Conservation (phyloP, 2,888 invertebrate species). For the Timema podura region DNA sequence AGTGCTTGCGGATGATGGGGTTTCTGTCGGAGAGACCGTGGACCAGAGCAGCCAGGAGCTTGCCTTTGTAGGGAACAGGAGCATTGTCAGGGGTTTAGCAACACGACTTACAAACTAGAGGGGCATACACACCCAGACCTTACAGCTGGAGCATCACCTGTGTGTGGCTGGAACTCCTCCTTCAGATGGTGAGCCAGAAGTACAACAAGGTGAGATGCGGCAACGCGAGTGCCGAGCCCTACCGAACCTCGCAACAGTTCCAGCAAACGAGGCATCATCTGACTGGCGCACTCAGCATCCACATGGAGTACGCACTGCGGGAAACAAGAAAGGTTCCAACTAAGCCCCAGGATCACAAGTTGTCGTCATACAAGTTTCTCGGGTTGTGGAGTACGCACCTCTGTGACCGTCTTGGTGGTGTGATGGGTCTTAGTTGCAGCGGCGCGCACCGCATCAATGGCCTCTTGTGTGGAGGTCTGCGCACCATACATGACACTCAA, state of each 20-base stretch:
- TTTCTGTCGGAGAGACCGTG: slow-evolving; percentile 82
- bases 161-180: slow-evolving; percentile 55
- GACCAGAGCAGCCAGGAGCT: slow-evolving; percentile 60
- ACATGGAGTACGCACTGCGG: slow-evolving; percentile 63
- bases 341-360: too few relatives aligned
- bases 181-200: slow-evolving; percentile 49
- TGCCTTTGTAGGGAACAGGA: slow-evolving; percentile 42
- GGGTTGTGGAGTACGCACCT: slow-evolving; percentile 50
- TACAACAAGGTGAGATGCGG: slow-evolving; percentile 73
- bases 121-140: neutral
- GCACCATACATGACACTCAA: slow-evolving; percentile 66
- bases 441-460: slow-evolving; percentile 74
- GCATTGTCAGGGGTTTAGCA: neutral
- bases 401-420: slow-evolving; percentile 81
- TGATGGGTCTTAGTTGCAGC: slow-evolving; percentile 79
- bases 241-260: slow-evolving; percentile 77
- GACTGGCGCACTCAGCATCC: slow-evolving; percentile 70
- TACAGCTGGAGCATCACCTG: slow-evolving; percentile 43
- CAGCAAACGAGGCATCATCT: slow-evolving; percentile 73
- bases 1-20: slow-evolving; percentile 75
- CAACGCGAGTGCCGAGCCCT: slow-evolving; percentile 79
- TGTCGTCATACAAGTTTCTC: neutral
- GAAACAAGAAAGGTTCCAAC: neutral
- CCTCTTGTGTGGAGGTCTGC: slow-evolving; percentile 67
- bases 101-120: neutral